Evolutionary conservation across 2,888 invertebrate genomes (phyloP), one percentile per base, ranked within the genome.

Genomic region (Protophormia terraenovae): DNA sequence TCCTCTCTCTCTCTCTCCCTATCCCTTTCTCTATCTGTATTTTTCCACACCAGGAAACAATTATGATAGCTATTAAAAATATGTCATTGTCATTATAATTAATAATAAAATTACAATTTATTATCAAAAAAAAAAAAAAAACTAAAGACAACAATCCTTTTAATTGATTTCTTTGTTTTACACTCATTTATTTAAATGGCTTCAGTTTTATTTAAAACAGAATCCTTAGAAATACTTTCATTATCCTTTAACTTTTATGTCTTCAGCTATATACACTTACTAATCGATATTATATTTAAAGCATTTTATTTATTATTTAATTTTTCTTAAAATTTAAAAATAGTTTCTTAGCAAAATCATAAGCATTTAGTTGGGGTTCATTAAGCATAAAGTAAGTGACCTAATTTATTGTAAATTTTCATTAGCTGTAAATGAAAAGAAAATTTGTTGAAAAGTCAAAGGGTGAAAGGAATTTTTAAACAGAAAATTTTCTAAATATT

Each of bases 371-470:
- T 55, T 16, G 38, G 41, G 55, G 14, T 35, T 69, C 79, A 79
- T 79, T 75, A 64, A 69, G 47, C 64, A 60, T 8, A 45, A 71
- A 79, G 75, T 64, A 79, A 69, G 45, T 75, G 79, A 79, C 78
- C 78, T 41, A 79, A 75, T 69, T 79, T 64, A 5, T 69, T 67
- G 45, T 64, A 24, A 55, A 78, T 53, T 67, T 78, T 60, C 45
- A 35, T 32, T 24, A 29, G 22, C 27, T 47, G 12, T 47, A 32
- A 62, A 5, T n/a, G 32, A 47, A 73, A 69, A n/a, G n/a, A n/a
- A n/a, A 41, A 1, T 32, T 32, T 45, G 16, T 2, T 32, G 14
- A 24, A 27, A 41, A 5, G 41, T 10, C 6, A 19, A 10, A n/a
- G 29, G 12, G 4, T 4, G 35, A 6, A 32, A 62, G 29, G 12